A percentile compares a stretch with the other conserved stretches of the same genome.
Evolutionary conservation across 1,140 invertebrate genomes (phyloP).

Genomic region (Heliothis virescens): DNA sequence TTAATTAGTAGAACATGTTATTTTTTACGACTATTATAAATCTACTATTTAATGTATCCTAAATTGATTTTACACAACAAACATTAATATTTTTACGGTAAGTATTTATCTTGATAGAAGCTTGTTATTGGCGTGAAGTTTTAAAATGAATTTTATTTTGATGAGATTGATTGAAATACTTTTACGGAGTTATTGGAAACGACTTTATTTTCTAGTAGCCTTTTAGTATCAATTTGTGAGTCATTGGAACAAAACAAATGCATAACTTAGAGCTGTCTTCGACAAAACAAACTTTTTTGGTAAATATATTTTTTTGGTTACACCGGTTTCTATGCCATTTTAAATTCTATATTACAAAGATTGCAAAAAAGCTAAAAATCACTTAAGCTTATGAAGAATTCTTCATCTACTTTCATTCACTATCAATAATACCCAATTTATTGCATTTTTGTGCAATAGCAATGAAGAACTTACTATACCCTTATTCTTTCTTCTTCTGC

Average conservation of each 20-base stretch:
- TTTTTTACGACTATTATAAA: slow-evolving; percentile 43
- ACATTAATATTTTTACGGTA: slow-evolving; percentile 38
- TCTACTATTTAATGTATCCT: slow-evolving; percentile 42
- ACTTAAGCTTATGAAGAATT: too few species aligned
- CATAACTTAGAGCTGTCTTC: not conserved
- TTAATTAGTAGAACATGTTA: too few species aligned
- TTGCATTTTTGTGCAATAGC: too few species aligned
- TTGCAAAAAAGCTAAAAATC: too few species aligned
- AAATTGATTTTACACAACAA: slow-evolving; percentile 44
- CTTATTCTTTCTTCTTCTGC: too few species aligned
- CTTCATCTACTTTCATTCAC: too few species aligned
- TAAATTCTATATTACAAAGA: too few species aligned
- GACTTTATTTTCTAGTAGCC: not conserved
- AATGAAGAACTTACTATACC: too few species aligned
- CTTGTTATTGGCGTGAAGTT: slow-evolving; percentile 10
- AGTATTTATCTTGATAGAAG: slow-evolving; percentile 27
- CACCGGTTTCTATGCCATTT: too few species aligned
- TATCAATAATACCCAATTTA: too few species aligned
- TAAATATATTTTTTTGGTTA: too few species aligned
- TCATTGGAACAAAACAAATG: not conserved
- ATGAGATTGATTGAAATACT: slow-evolving; percentile 16
- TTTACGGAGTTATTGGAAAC: slow-evolving; percentile 2
- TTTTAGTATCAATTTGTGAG: slow-evolving; percentile 1
- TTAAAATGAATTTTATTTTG: slow-evolving; percentile 7
- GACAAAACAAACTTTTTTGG: not conserved